These are phyloP conservation scores for Chroicocephalus ridibundus DNA, from an alignment of 2,113 vertebrate species.

Conservation along the genomic window DNA sequence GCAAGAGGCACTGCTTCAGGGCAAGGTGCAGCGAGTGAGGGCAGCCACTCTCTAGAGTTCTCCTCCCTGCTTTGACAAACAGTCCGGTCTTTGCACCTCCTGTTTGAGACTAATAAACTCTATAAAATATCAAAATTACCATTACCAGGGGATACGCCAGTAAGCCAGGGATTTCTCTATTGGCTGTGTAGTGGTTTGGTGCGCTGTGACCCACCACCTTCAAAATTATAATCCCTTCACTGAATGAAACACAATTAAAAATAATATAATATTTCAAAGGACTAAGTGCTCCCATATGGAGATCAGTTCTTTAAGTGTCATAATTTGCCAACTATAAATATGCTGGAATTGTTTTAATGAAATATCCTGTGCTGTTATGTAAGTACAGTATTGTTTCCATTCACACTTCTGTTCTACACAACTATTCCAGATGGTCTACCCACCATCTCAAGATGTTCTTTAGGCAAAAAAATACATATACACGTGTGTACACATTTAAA, in stretches of 20 bases:
- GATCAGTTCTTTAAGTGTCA: neutral
- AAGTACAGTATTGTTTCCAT: conserved; percentile 20
- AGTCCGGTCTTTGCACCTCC: neutral
- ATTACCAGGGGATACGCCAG: neutral
- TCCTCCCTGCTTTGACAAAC: neutral
- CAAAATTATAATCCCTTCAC: conserved; percentile 37
- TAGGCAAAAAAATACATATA: neutral
- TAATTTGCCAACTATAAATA: conserved; percentile 22
- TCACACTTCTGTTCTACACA: conserved; percentile 30
- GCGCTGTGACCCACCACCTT: neutral
- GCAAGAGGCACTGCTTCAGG: neutral
- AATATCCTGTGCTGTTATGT: neutral
- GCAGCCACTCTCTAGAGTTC: neutral
- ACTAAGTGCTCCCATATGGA: conserved; percentile 55
- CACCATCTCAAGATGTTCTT: neutral
- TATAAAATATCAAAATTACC: conserved; percentile 30
- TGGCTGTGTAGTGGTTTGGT: neutral
- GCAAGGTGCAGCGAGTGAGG: neutral
- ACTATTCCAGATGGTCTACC: conserved; percentile 38
- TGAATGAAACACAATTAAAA: conserved; percentile 57
- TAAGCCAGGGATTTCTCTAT: conserved; percentile 11
- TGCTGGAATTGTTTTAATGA: conserved; percentile 31
- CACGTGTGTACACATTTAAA: neutral
- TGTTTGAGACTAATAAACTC: neutral
- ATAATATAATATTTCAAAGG: conserved; percentile 57